Percentiles rank a stretch among this genome's conserved stretches.
Evolutionary conservation across 2,113 vertebrate genomes (phyloP).

Genomic region (Accipiter virgatus): DNA sequence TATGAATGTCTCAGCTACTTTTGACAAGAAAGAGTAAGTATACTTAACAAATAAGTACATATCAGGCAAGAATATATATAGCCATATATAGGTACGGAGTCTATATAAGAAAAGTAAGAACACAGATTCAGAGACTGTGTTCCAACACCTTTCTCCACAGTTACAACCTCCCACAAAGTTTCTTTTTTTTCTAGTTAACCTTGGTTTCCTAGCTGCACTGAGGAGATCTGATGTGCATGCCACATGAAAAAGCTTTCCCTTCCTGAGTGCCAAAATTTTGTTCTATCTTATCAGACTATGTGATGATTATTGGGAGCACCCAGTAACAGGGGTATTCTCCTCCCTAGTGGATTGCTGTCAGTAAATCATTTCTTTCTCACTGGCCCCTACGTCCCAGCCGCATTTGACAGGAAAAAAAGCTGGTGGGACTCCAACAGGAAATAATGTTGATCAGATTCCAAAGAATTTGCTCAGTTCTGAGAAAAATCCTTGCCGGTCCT

Average conservation of each 20-base stretch:
- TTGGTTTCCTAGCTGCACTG: not conserved
- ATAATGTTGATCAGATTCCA: not conserved
- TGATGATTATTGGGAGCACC: not conserved
- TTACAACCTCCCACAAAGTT: not conserved
- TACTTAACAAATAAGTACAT: not conserved
- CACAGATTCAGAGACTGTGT: not conserved
- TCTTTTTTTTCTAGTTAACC: not conserved
- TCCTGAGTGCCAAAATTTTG: not conserved
- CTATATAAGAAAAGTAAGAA: not conserved
- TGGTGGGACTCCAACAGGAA: not conserved
- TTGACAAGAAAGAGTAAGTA: not conserved
- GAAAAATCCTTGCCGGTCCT: not conserved
- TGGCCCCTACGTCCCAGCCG: fast-evolving
- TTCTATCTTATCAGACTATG: not conserved
- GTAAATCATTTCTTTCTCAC: not conserved
- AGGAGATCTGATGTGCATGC: not conserved
- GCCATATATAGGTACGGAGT: not conserved
- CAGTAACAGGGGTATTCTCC: not conserved
- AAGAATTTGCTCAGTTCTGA: not conserved
- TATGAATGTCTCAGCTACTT: not conserved
- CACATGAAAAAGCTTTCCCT: not conserved
- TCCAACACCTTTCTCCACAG: not conserved
- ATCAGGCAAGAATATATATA: not conserved
- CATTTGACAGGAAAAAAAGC: not conserved
- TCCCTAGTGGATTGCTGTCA: not conserved